Evolutionary conservation across 2,113 vertebrate genomes (phyloP).

Genomic region (Pollachius pollachius): DNA sequence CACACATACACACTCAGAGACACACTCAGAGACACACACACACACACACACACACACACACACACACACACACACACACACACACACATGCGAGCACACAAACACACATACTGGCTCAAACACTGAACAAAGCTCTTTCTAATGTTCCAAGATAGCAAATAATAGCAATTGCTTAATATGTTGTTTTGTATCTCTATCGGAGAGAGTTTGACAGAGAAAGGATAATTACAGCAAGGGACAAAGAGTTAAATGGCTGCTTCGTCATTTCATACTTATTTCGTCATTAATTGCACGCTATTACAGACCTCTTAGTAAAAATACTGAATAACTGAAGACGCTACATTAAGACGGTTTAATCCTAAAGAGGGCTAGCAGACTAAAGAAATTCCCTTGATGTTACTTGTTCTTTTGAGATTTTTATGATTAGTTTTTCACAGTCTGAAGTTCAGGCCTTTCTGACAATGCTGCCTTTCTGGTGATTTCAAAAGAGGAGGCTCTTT

Average conservation of each 20-base stretch:
- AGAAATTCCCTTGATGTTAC: too few species aligned
- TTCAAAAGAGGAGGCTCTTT: too few species aligned
- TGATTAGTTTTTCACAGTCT: too few species aligned
- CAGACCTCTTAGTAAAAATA: constrained; percentile 45
- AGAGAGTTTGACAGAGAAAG: too few species aligned
- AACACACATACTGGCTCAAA: constrained; percentile 2
- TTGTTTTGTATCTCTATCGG: too few species aligned
- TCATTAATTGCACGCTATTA: constrained; percentile 51
- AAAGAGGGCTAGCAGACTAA: too few species aligned
- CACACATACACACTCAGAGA: background rate
- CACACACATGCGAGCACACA: background rate
- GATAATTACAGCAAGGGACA: constrained; percentile 19
- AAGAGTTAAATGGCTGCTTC: constrained; percentile 32
- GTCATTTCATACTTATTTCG: constrained; percentile 31
- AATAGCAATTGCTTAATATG: constrained; percentile 11
- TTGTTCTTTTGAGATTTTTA: too few species aligned
- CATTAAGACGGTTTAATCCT: too few species aligned
- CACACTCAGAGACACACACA: background rate
- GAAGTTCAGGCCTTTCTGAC: too few species aligned
- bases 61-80: background rate
- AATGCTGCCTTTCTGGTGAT: too few species aligned
- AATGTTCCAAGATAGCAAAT: background rate
- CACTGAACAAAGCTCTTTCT: constrained; percentile 14
- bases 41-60: background rate
- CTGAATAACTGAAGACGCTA: constrained; percentile 9